phyloP scores from a whole-genome alignment of 2,888 invertebrate genomes.

The Drosophila anomelani region DNA sequence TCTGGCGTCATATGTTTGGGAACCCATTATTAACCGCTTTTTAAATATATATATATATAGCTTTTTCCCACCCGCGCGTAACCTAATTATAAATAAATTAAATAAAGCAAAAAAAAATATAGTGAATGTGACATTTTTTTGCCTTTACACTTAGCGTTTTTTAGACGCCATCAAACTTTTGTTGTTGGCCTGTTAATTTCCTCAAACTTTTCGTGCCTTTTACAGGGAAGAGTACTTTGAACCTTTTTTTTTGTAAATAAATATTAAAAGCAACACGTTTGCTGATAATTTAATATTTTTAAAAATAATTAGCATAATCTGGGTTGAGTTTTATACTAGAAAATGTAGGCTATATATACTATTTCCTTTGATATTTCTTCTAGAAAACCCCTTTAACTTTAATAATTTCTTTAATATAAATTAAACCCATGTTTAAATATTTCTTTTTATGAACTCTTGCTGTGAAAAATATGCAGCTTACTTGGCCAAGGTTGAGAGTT shows the following conservation, averaged over 20 bases:
- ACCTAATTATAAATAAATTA: constrained; percentile 69
- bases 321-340: neutral
- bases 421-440: neutral
- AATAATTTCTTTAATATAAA: neutral
- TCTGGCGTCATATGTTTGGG: constrained; percentile 36
- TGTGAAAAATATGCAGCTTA: constrained; percentile 14
- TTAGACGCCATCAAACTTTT: constrained; percentile 39
- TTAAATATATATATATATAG: constrained; percentile 37
- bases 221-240: constrained; percentile 19
- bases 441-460: neutral
- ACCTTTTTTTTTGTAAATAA: neutral
- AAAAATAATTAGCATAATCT: constrained; percentile 12
- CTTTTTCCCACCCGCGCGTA: constrained; percentile 70
- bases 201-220: constrained; percentile 12
- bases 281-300: constrained; percentile 30
- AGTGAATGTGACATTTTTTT: constrained; percentile 59
- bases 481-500: constrained; percentile 38
- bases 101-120: constrained; percentile 15
- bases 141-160: constrained; percentile 35
- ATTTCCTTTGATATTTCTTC: neutral
- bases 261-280: constrained; percentile 22
- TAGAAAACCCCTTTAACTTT: neutral
- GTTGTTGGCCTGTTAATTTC: constrained; percentile 22
- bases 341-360: neutral
- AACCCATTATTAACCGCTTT: constrained; percentile 27